Evolutionary conservation across 2,113 vertebrate genomes (phyloP).

Genomic region (Gymnogyps californianus): DNA sequence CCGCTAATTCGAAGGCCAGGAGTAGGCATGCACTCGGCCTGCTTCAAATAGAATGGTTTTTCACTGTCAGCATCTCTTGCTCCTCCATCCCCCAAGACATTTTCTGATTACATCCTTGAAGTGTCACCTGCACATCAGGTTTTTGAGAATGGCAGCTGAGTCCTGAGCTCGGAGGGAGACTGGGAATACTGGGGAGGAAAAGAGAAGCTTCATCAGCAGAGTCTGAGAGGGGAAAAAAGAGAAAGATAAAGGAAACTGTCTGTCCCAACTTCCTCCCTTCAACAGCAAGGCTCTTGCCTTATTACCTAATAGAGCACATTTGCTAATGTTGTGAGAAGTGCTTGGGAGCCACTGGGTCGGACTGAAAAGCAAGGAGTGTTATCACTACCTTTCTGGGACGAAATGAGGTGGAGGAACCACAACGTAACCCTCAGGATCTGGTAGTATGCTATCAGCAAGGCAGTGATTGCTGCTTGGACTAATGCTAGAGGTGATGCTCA

Average conservation of each 20-base stretch:
- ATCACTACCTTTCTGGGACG: not conserved
- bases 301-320: not conserved
- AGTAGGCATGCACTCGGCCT: not conserved
- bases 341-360: not conserved
- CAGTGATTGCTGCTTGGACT: not conserved
- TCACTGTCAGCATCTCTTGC: not conserved
- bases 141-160: not conserved
- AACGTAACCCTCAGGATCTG: not conserved
- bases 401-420: not conserved
- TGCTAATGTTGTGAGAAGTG: not conserved
- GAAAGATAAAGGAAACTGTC: not conserved
- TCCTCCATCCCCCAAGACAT: not conserved
- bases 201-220: not conserved
- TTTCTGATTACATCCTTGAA: constrained; percentile 22
- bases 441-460: not conserved
- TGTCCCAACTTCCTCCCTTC: not conserved
- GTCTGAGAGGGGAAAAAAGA: not conserved
- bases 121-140: not conserved
- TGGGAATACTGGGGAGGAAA: not conserved
- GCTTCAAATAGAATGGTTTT: constrained; percentile 7
- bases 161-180: not conserved
- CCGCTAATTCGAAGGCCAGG: not conserved
- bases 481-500: not conserved
- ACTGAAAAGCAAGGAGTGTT: not conserved
- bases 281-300: not conserved